Base-by-base conservation (phyloP, 2,797 vertebrate genomes). In the Acrocephalus scirpaceus region DNA sequence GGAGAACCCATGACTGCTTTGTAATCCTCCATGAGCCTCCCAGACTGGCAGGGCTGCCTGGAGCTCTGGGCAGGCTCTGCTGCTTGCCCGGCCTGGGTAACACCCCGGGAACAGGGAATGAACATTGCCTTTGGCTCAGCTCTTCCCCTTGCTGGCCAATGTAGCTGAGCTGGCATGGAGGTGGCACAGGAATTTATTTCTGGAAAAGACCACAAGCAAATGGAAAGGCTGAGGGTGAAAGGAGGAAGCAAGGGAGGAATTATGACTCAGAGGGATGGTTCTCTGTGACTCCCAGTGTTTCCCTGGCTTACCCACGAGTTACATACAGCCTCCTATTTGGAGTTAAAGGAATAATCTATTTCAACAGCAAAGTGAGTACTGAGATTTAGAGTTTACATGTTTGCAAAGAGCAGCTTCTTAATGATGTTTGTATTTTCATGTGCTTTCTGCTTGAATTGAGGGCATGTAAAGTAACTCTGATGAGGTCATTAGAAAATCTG, bases 241-340 rank as follows among this genome's bases (percentile, higher is more conserved):
- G 27, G 26, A 85, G 44, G 58, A 90, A 84, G 79, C 70, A 69
- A 51, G n/a, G 14, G 29, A 78, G 72, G 23, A 78, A 70, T 64
- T 75, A 26, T 84, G 87, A 84, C 65, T 96, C 93, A 90, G 26
- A 69, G 45, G 45, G 25, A 64, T 51, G 26, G 19, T 36, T 72
- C n/a, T 69, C 54, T 91, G 36, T 94, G 95, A 86, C 62, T 78
- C 72, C 83, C 13, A 30, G 45, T n/a, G 65, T 83, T 93, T 93
- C 75, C 81, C 51, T 72, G 77, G 50, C 36, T 67, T 93, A 29
- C 54, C 61, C 47, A 44, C 38, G 53, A 66, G 18, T 48, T 88
- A 47, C 23, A 38, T 2, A 4, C 40, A 72, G 38, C 15, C 54
- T 91, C 23, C 67, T 67, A 9, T 38, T 80, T 45, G 32, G 50